Base-by-base conservation (phyloP, 2,888 invertebrate species). In the Hydroisotoma schaefferi region DNA sequence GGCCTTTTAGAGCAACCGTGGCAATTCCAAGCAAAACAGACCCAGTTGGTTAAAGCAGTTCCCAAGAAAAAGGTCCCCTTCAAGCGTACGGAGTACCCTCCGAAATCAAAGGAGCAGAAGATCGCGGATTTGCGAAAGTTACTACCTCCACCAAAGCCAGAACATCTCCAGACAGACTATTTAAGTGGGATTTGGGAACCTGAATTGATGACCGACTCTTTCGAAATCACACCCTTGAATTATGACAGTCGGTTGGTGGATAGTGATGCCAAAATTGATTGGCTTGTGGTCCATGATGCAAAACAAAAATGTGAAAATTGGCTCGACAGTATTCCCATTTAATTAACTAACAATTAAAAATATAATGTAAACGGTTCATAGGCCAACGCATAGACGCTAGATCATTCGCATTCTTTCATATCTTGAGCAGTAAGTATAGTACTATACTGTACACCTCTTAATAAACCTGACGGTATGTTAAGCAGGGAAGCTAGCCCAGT, bases 131-230 rank as follows among this genome's bases (percentile, higher is more conserved):
- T 67, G 23, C 53, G 70, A 33, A 46, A 43, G 22, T 54, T 54
- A 15, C 55, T 63, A 0, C 65, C 65, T 23, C 61, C 61, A 5
- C 28, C 60, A 2, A 58, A 60, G 15, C 47, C 65, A 1, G 61
- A 63, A 25, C 47, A 64, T 54, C 43, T 65, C 37, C 52, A 69
- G 49, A 67, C 64, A 10, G 71, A 71, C 51, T 53, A 55, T 10
- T 55, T 71, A 20, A 65, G 68, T 1, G 71, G 71, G n/a, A 60
- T 69, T 25, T 71, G 71, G 71, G 55, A 58, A 28, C 67, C 71
- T 6, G 68, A 69, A 23, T 43, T 70, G 2, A 68, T 69, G 67
- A 37, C 55, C 2, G 56, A 61, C 6, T 25, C 65, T 18, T 71
- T 71, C 53, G 37, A 64, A 8, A 65, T 69, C 0, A 61, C 61